Percentiles rank a stretch among this genome's conserved stretches.
These are phyloP conservation scores for Pelobates cultripes DNA, from an alignment of 2,797 vertebrate genomes.

Conservation along the genomic window DNA sequence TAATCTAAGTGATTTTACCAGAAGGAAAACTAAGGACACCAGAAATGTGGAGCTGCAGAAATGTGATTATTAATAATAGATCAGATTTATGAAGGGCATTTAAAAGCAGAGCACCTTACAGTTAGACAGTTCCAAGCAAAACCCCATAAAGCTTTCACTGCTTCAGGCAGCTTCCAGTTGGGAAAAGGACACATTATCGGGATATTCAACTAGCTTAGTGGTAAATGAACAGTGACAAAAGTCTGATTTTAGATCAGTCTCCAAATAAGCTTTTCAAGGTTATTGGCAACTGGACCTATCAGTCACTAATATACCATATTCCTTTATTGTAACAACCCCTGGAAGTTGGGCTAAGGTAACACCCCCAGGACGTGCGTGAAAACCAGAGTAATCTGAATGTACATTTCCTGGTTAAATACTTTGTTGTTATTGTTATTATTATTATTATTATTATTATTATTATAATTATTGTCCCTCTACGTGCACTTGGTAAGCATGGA, in stretches of 20 bases:
- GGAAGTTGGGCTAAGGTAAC: no score
- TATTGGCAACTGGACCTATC: no score
- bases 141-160: not conserved
- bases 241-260: not conserved
- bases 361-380: no score
- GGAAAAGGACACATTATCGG: not conserved
- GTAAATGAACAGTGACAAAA: not conserved
- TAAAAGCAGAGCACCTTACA: constrained; percentile 24
- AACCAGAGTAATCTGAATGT: no score
- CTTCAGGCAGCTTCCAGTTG: not conserved
- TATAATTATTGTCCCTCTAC: no score
- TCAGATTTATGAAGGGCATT: constrained; percentile 31
- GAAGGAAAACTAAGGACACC: constrained; percentile 52
- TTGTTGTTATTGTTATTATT: no score
- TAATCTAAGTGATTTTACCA: constrained; percentile 56
- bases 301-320: no score
- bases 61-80: constrained; percentile 53
- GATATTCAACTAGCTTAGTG: not conserved
- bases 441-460: no score
- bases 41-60: constrained; percentile 34
- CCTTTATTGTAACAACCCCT: no score
- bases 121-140: not conserved
- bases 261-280: not conserved
- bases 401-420: no score
- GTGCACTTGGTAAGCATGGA: no score